Base-by-base conservation (phyloP, 2,888 invertebrate genomes). In the Xestia sexstrigata region DNA sequence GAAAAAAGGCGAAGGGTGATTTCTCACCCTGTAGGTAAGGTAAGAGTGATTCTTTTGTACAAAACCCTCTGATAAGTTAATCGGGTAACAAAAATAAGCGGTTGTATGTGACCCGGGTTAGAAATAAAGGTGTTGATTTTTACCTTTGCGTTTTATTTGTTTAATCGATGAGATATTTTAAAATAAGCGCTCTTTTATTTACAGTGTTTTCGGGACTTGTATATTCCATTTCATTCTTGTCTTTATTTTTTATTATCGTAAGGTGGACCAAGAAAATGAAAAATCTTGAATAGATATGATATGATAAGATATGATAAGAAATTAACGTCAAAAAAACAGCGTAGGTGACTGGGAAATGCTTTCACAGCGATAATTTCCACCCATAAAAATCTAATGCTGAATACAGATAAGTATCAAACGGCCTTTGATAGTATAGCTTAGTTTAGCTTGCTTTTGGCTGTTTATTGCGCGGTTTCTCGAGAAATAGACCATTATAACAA, bases 1-100 rank as follows among this genome's bases (percentile, higher is more conserved):
- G 82, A 88, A 88, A 87, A 84, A 87, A 83, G 77, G 72, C 76
- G 75, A 78, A 78, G 79, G 82, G 86, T 76, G 78, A 87, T 88
- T 87, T 87, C 79, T 88, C 86, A 86, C 82, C 68, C 66, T 58
- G 69, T 70, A 82, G 82, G 87, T 85, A 78, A 84, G 74, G 83
- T 76, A 76, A 83, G 78, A 79, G 80, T 76, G 76, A 83, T 83
- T 84, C 86, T 88, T 86, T 86, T 85, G 81, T 84, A 72, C 65
- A 74, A 73, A 87, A 79, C 79, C 62, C 82, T 30, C 85, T 83
- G 87, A 87, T 87, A 87, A 86, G 85, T 88, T 88, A 87, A 88
- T 86, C 88, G 81, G 85, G 69, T 73, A 78, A 42, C 82, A 76
- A 70, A 87, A 85, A 79, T 85, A 86, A 87, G 81, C 76, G 83